phyloP scores from a whole-genome alignment of 2,113 vertebrate species.

The Xyliphius kryptos region DNA sequence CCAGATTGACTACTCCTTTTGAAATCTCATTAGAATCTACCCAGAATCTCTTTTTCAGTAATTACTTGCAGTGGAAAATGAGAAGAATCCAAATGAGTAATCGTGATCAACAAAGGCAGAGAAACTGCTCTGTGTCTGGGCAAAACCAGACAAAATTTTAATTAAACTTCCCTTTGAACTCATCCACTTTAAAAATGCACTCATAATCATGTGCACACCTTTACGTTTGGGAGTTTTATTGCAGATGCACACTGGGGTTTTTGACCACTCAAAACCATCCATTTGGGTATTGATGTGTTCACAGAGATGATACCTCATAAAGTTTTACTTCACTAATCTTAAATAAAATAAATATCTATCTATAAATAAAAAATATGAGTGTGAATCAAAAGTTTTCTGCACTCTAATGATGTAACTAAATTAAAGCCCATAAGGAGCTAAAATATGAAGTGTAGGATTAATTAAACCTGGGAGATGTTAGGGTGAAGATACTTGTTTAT shows the following conservation, averaged over 20 bases:
- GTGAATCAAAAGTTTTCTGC: not conserved
- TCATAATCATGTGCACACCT: not conserved
- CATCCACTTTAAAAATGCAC: not conserved
- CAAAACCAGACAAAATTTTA: not conserved
- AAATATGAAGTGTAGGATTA: not conserved
- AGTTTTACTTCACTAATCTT: not conserved
- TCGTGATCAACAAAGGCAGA: not conserved
- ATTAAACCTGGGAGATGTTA: not conserved
- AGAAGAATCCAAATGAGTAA: not conserved
- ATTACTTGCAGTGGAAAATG: conserved; percentile 13
- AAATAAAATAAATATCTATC: not conserved
- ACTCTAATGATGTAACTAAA: too few species aligned
- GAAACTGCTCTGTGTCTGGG: conserved; percentile 1
- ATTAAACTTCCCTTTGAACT: not conserved
- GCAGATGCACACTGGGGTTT: not conserved
- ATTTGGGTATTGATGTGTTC: not conserved
- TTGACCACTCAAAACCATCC: not conserved
- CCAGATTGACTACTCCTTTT: not conserved
- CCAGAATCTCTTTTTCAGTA: not conserved
- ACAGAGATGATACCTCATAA: not conserved
- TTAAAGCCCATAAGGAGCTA: not conserved
- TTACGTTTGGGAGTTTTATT: not conserved
- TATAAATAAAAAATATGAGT: not conserved
- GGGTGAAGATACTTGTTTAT: conserved; percentile 8
- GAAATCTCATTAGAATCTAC: conserved; percentile 4